Conservation (phyloP, 2,113 vertebrate species). For the Kryptolebias marmoratus region DNA sequence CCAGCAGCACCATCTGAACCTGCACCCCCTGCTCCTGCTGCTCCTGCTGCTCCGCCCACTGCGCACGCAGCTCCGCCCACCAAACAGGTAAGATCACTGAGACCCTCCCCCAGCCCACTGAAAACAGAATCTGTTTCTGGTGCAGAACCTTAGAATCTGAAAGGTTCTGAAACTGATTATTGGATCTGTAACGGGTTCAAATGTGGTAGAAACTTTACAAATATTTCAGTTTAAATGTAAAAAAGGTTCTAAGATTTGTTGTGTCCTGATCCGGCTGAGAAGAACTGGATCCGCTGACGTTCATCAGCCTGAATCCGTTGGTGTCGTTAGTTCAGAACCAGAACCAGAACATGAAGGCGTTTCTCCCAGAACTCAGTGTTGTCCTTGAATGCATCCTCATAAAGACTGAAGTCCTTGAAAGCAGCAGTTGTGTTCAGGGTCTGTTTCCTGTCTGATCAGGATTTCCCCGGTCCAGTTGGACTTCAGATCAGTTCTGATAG, state of each 20-base stretch:
- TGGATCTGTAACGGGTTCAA: neutral
- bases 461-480: neutral
- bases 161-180: neutral
- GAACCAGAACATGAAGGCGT: neutral
- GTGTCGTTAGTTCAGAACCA: no score
- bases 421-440: neutral
- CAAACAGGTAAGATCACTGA: neutral
- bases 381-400: neutral
- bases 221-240: no score
- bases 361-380: neutral
- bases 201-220: no score
- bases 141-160: neutral
- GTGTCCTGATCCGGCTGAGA: no score
- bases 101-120: neutral
- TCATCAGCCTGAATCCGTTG: no score
- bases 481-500: no score
- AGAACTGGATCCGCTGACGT: no score
- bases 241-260: no score
- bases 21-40: neutral
- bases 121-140: no score
- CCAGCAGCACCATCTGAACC: conserved; percentile 5
- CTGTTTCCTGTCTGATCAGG: neutral
- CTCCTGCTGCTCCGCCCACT: conserved; percentile 3
- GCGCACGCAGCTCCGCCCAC: conserved; percentile 6
- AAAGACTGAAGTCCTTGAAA: neutral